Percentiles rank a stretch among this genome's conserved stretches.
Conservation (phyloP, 2,113 vertebrate genomes). For the Aleadryas rufinucha region DNA sequence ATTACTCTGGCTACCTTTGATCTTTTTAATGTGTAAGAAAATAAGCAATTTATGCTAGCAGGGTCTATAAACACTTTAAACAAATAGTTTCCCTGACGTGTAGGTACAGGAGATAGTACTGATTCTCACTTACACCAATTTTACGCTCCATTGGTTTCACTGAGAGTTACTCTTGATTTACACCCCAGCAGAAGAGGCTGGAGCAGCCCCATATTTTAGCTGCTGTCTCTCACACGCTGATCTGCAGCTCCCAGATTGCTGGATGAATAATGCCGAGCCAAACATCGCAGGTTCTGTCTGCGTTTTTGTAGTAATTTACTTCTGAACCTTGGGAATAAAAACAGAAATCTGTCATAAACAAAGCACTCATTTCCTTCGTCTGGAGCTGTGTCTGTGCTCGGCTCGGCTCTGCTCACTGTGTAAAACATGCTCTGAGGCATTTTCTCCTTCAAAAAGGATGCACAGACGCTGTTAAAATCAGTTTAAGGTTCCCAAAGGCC, state of each 20-base stretch:
- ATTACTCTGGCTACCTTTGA: slow-evolving; percentile 44
- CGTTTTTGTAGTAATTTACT: slow-evolving; percentile 46
- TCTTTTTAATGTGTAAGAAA: slow-evolving; percentile 41
- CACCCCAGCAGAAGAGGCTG: background rate
- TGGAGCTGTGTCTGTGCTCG: background rate
- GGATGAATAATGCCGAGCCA: slow-evolving; percentile 27
- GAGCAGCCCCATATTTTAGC: slow-evolving; percentile 14
- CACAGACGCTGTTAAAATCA: accelerated
- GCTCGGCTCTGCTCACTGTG: accelerated
- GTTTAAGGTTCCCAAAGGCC: background rate
- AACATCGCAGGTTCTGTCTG: slow-evolving; percentile 2
- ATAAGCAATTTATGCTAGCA: slow-evolving; percentile 29
- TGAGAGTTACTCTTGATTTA: slow-evolving; percentile 47
- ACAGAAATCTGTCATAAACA: slow-evolving; percentile 36
- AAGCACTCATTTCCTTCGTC: background rate
- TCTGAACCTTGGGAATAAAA: slow-evolving; percentile 49
- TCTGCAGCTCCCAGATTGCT: background rate
- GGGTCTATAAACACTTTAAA: slow-evolving; percentile 9
- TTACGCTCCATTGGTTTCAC: slow-evolving; percentile 3
- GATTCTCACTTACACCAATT: slow-evolving; percentile 41
- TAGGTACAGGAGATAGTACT: background rate
- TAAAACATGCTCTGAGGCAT: background rate
- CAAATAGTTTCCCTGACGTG: background rate
- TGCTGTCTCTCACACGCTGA: background rate
- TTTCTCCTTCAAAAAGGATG: background rate